These are phyloP conservation scores for Chloromyia formosa DNA, from an alignment of 2,888 invertebrate species.

Conservation along the genomic window DNA sequence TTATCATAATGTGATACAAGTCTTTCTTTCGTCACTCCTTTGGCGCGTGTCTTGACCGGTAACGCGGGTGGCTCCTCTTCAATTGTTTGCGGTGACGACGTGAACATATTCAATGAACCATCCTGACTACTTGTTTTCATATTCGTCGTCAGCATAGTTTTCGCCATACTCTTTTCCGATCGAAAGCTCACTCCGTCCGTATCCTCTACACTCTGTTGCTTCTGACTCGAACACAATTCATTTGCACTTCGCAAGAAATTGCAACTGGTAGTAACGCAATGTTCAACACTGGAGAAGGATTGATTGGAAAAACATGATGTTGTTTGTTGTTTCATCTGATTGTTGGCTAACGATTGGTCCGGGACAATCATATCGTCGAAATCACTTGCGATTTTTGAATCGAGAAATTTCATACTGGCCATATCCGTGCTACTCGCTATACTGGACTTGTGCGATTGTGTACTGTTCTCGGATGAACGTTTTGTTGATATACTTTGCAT, in stretches of 20 bases:
- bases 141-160: slow-evolving; percentile 51
- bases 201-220: slow-evolving; percentile 48
- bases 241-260: slow-evolving; percentile 47
- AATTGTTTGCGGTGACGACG: slow-evolving; percentile 42
- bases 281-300: slow-evolving; percentile 41
- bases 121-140: slow-evolving; percentile 55
- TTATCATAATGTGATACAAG: slow-evolving; percentile 78
- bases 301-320: slow-evolving; percentile 50
- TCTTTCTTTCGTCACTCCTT: slow-evolving; percentile 66
- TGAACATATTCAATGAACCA: slow-evolving; percentile 51
- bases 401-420: slow-evolving; percentile 42
- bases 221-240: slow-evolving; percentile 26
- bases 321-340: slow-evolving; percentile 46
- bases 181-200: slow-evolving; percentile 52
- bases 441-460: slow-evolving; percentile 55
- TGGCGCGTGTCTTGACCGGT: slow-evolving; percentile 67
- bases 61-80: slow-evolving; percentile 68
- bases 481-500: slow-evolving; percentile 70
- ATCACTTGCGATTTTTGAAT: slow-evolving; percentile 21
- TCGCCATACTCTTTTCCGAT: slow-evolving; percentile 49
- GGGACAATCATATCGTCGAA: slow-evolving; percentile 4
- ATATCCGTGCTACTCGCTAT: slow-evolving; percentile 50
- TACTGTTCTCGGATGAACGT: slow-evolving; percentile 70
- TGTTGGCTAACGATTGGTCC: slow-evolving; percentile 45
- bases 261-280: slow-evolving; percentile 43